Percentiles rank a stretch among this genome's conserved stretches.
Evolutionary conservation across 2,797 vertebrate species (phyloP).

Genomic region (Helostoma temminkii): DNA sequence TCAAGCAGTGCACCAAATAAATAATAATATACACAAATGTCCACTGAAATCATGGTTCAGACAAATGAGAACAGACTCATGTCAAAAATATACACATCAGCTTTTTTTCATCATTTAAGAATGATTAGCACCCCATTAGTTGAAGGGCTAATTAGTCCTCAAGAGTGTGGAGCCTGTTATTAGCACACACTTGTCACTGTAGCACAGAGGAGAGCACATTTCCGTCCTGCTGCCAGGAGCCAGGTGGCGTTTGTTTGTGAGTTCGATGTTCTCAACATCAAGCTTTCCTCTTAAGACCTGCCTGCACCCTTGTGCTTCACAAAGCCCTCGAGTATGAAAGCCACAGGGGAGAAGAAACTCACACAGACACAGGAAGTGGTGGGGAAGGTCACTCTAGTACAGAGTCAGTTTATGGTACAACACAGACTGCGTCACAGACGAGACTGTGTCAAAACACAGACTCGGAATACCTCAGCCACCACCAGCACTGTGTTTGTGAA

Average conservation of each 20-base stretch:
- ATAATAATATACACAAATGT: constrained; percentile 4
- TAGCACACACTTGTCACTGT: constrained; percentile 55
- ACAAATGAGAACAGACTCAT: constrained; percentile 37
- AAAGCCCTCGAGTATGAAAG: constrained; percentile 78
- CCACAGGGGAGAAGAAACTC: constrained; percentile 77
- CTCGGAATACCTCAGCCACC: constrained; percentile 73
- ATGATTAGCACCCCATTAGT: constrained; percentile 71
- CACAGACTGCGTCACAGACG: constrained; percentile 81
- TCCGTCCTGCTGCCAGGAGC: constrained; percentile 62
- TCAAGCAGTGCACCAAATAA: background rate
- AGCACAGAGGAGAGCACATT: constrained; percentile 46
- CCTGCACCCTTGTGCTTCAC: constrained; percentile 77
- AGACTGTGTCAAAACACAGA: constrained; percentile 75
- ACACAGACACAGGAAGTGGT: constrained; percentile 80
- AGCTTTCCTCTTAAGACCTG: constrained; percentile 76
- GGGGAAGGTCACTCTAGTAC: constrained; percentile 80
- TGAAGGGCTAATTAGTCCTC: constrained; percentile 69
- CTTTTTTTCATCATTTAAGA: constrained; percentile 56
- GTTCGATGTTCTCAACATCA: constrained; percentile 63
- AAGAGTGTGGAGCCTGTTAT: constrained; percentile 60
- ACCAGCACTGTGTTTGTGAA: constrained; percentile 40
- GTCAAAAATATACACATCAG: constrained; percentile 62
- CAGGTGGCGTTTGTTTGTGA: constrained; percentile 80
- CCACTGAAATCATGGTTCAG: constrained; percentile 28
- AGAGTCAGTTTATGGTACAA: constrained; percentile 79